A percentile compares a stretch with the other conserved stretches of the same genome.
phyloP scores from a whole-genome alignment of 64 coral and sea anemone species.

The Trachythela sp. region DNA sequence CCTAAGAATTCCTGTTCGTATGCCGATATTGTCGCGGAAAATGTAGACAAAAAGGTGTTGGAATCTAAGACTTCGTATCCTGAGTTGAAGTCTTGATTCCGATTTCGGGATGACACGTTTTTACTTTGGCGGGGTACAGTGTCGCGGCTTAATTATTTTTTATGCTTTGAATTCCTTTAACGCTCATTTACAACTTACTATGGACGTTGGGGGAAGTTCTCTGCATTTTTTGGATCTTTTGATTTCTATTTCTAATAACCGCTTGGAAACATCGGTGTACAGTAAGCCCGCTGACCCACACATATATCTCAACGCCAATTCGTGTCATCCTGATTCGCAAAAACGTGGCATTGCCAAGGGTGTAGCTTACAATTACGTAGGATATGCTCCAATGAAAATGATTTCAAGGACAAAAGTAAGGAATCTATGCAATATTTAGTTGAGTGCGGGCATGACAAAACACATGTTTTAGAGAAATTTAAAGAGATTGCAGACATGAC shows the following conservation, averaged over 20 bases:
- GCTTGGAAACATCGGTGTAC: neutral
- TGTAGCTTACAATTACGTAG: neutral
- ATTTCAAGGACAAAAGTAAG: neutral
- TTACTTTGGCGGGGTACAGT: neutral
- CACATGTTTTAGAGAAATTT: neutral
- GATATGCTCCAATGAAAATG: neutral
- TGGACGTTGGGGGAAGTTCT: neutral
- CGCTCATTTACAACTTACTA: neutral
- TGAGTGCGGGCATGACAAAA: neutral
- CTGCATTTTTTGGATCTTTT: constrained; percentile 17
- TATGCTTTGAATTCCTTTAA: neutral
- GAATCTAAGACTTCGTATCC: neutral
- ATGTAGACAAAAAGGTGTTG: no score
- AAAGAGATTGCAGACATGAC: neutral
- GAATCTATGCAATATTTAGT: neutral
- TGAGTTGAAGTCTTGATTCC: neutral
- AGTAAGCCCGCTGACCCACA: neutral
- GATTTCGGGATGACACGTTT: neutral
- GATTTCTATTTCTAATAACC: neutral
- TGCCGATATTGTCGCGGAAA: no score
- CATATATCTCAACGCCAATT: neutral
- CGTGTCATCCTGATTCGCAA: neutral
- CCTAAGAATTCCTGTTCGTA: neutral
- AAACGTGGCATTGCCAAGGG: neutral
- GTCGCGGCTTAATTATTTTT: neutral